Base-by-base conservation (phyloP, 2,888 invertebrate species). In the Cyclophora albipunctata region DNA sequence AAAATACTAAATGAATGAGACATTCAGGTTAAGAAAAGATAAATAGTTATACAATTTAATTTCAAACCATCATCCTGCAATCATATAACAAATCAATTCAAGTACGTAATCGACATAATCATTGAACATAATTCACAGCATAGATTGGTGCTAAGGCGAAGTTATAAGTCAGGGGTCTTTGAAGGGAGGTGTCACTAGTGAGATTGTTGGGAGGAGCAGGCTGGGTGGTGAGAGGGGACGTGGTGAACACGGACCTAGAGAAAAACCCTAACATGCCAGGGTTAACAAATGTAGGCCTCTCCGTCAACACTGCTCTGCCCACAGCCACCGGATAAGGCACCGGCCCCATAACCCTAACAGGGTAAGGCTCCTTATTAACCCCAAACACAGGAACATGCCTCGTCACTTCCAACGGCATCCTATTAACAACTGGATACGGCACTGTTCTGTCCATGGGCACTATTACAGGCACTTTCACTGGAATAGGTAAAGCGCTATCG, bases 281-380 rank as follows among this genome's bases (percentile, higher is more conserved):
- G 54, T 91, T 90, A 0, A 93, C 82, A 59, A 90, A 77, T 43
- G 92, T 90, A 1, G 92, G 92, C 45, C 91, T 83, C 58, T 90
- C 84, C 1, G 91, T 87, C 3, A 90, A 84, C 2, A 92, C 91
- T 44, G 90, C 91, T 58, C 82, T 89, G 62, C 90, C 87, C 2
- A 91, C 90, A 2, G 87, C 83, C 2, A 91, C 91, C 7, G 91
- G 92, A 62, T 91, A 91, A 6, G 91, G 91, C n/a, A 89, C 88
- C 0, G 90, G 90, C 34, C 90, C 90, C 1, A 76, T 73, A 20
- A 91, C 91, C 66, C 75, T 83, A 1, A 90, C 88, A 2, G 87
- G 85, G 57, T 87, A 86, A 46, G 90, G 89, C 60, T 90, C 86
- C 63, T 78, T 79, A 58, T 71, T 89, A 58, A 86, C 84, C 64